Evolutionary conservation across 2,797 vertebrate genomes (phyloP).

Genomic region (Sciaenops ocellatus): DNA sequence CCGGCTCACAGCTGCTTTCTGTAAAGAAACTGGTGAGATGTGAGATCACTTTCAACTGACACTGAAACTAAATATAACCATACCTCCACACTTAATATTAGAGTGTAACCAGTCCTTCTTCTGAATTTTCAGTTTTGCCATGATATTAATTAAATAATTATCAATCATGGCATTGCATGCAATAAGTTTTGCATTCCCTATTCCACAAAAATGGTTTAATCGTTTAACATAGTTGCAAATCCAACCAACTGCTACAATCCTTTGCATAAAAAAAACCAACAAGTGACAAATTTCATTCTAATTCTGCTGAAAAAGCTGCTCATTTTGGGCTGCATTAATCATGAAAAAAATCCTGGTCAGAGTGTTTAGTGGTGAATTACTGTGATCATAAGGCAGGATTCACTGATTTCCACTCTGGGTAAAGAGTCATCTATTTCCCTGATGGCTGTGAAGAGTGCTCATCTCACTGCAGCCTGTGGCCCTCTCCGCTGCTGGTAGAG

Average conservation of each 20-base stretch:
- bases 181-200: not conserved
- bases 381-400: slow-evolving; percentile 46
- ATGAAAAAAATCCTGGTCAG: slow-evolving; percentile 14
- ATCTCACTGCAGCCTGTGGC: slow-evolving; percentile 41
- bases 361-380: slow-evolving; percentile 40
- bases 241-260: slow-evolving; percentile 3
- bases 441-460: slow-evolving; percentile 64
- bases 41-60: slow-evolving; percentile 28
- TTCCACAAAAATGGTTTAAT: not conserved
- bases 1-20: slow-evolving; percentile 46
- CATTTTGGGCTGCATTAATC: slow-evolving; percentile 20
- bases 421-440: slow-evolving; percentile 57
- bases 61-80: slow-evolving; percentile 30
- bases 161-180: not conserved
- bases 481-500: slow-evolving; percentile 49
- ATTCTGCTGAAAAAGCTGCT: slow-evolving; percentile 4
- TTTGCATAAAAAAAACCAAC: not conserved
- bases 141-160: not conserved
- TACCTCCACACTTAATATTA: slow-evolving; percentile 2
- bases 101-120: not conserved
- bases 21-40: slow-evolving; percentile 42
- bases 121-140: not conserved
- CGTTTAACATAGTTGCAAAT: not conserved
- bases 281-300: not conserved
- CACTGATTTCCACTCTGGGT: slow-evolving; percentile 52